Evolutionary conservation across 2,797 vertebrate species (phyloP).

Genomic region (Coendou prehensilis): DNA sequence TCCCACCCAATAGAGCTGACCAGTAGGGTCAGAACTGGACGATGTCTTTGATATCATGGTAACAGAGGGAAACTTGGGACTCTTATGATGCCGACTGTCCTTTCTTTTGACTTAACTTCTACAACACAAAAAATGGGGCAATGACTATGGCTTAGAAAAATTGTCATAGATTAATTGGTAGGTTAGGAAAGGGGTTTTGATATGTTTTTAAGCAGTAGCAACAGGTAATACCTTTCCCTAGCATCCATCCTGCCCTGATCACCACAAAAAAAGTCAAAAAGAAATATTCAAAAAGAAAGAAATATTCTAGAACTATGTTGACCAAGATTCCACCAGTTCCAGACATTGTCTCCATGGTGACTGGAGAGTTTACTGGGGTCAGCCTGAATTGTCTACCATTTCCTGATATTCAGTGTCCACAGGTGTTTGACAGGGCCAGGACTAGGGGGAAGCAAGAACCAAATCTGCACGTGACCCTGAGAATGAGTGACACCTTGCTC

Average conservation of each 20-base stretch:
- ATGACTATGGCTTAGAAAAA: background rate
- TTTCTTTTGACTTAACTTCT: conserved; percentile 17
- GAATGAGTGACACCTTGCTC: background rate
- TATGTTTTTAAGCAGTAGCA: background rate
- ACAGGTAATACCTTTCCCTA: background rate
- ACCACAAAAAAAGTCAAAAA: background rate
- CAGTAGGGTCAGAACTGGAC: background rate
- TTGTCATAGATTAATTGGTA: background rate
- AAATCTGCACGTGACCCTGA: background rate
- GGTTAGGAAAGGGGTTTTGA: background rate
- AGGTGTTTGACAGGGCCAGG: background rate
- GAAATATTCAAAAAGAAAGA: background rate
- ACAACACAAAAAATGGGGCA: background rate
- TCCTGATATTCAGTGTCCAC: background rate
- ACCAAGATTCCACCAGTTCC: background rate
- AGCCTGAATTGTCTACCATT: background rate
- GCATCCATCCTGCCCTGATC: background rate
- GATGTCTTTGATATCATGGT: background rate
- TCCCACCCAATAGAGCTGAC: background rate
- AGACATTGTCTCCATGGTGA: background rate
- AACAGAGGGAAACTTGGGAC: background rate
- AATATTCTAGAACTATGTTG: background rate
- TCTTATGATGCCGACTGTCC: background rate
- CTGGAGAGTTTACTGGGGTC: background rate
- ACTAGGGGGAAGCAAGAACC: background rate